These are phyloP conservation scores for Phrynocephalus versicolor DNA, from an alignment of 2,113 vertebrate genomes.

Conservation along the genomic window DNA sequence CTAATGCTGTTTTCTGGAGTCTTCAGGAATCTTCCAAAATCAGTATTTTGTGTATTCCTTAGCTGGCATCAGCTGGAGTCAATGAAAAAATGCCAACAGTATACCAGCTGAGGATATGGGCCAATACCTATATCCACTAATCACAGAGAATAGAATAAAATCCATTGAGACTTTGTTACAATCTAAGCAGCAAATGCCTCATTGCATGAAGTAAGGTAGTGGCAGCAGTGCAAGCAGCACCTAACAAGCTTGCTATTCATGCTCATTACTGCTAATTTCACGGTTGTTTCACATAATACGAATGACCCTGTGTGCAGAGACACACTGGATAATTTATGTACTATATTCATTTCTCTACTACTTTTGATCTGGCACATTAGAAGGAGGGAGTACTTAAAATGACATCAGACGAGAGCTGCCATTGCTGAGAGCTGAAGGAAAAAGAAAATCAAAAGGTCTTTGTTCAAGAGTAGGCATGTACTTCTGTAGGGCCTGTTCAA, in stretches of 20 bases:
- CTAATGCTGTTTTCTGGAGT: background rate
- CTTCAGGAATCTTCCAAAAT: background rate
- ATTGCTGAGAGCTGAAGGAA: background rate
- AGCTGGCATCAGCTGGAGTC: background rate
- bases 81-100: background rate
- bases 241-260: constrained; percentile 3
- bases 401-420: background rate
- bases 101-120: background rate
- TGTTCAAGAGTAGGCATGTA: background rate
- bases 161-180: background rate
- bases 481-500: background rate
- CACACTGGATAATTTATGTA: background rate
- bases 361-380: background rate
- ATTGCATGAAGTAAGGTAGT: background rate
- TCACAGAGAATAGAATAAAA: constrained; percentile 5
- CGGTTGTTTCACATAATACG: background rate
- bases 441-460: constrained; percentile 27
- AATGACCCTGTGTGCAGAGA: background rate
- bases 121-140: background rate
- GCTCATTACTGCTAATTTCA: constrained; percentile 21
- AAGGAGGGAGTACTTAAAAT: background rate
- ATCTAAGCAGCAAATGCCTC: background rate
- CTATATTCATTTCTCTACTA: constrained; percentile 31
- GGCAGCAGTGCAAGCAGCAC: background rate
- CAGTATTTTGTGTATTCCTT: background rate